These are phyloP conservation scores for Cyprinodon brontotheroides DNA, from an alignment of 2,113 vertebrate species.

Conservation along the genomic window DNA sequence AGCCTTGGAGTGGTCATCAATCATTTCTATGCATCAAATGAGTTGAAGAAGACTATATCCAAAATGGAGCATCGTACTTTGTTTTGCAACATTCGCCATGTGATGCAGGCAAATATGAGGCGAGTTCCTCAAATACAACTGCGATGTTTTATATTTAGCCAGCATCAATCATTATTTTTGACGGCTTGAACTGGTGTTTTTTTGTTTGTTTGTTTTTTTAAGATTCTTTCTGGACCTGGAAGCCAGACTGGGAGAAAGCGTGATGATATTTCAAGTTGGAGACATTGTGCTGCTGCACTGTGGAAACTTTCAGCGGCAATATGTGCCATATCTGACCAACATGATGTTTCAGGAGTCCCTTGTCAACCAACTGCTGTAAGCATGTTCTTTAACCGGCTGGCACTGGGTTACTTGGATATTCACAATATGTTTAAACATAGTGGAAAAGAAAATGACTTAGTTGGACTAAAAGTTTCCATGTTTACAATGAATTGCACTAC, in stretches of 20 bases:
- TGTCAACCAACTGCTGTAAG: slow-evolving; percentile 77
- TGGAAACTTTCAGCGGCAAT: slow-evolving; percentile 67
- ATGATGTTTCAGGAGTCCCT: slow-evolving; percentile 85
- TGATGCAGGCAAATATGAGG: slow-evolving; percentile 76
- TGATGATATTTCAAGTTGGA: slow-evolving; percentile 73
- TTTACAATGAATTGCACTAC: not conserved
- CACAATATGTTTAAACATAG: not conserved
- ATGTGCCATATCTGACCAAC: slow-evolving; percentile 83
- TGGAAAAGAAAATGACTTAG: not conserved
- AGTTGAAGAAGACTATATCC: slow-evolving; percentile 62
- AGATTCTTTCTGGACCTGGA: slow-evolving; percentile 83
- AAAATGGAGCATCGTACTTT: slow-evolving; percentile 75
- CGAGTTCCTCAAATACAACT: slow-evolving; percentile 18
- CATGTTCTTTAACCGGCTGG: not conserved
- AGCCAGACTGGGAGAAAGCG: slow-evolving; percentile 63
- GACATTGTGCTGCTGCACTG: slow-evolving; percentile 76
- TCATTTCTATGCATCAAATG: slow-evolving; percentile 70
- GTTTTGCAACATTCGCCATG: slow-evolving; percentile 79
- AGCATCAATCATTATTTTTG: not conserved
- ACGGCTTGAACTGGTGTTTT: not conserved
- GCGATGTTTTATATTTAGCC: not conserved
- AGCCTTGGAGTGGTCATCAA: slow-evolving; percentile 77
- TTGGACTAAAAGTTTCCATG: not conserved
- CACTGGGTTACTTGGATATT: not conserved
- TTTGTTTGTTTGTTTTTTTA: not conserved